Conservation (phyloP, 2,888 invertebrate species). For the Polylopha cassiicola region DNA sequence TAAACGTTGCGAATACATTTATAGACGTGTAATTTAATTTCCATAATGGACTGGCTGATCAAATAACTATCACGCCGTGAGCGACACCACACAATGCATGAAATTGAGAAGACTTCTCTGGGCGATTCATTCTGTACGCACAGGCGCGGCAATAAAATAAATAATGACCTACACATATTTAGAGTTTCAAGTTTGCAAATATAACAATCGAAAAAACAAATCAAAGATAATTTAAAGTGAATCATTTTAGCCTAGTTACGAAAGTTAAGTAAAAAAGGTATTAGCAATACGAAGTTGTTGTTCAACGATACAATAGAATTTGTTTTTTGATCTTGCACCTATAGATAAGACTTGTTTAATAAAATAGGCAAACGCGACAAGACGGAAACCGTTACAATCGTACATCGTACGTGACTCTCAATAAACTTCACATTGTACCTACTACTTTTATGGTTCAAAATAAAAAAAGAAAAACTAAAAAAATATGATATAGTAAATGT, state of each 20-base stretch:
- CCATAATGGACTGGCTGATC: slow-evolving; percentile 53
- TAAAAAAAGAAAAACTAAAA: slow-evolving; percentile 30
- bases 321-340: slow-evolving; percentile 42
- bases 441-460: slow-evolving; percentile 44
- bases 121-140: slow-evolving; percentile 44
- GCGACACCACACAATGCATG: slow-evolving; percentile 49
- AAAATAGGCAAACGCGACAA: slow-evolving; percentile 46
- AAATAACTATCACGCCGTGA: slow-evolving; percentile 53
- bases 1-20: slow-evolving; percentile 30
- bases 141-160: slow-evolving; percentile 35
- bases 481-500: too few species aligned
- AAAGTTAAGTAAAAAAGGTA: slow-evolving; percentile 37
- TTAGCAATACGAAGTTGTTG: slow-evolving; percentile 43
- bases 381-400: slow-evolving; percentile 56
- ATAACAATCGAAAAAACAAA: too few species aligned
- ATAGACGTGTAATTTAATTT: slow-evolving; percentile 52
- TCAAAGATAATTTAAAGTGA: too few species aligned
- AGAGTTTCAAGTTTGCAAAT: too few species aligned
- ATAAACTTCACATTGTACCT: slow-evolving; percentile 41
- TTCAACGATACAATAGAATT: slow-evolving; percentile 49
- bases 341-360: slow-evolving; percentile 50
- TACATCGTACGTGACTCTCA: slow-evolving; percentile 57
- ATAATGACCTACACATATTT: too few species aligned
- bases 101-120: slow-evolving; percentile 54
- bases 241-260: slow-evolving; percentile 27